phyloP scores from a whole-genome alignment of 2,888 invertebrate genomes.

The Kryphioiulus occultus region DNA sequence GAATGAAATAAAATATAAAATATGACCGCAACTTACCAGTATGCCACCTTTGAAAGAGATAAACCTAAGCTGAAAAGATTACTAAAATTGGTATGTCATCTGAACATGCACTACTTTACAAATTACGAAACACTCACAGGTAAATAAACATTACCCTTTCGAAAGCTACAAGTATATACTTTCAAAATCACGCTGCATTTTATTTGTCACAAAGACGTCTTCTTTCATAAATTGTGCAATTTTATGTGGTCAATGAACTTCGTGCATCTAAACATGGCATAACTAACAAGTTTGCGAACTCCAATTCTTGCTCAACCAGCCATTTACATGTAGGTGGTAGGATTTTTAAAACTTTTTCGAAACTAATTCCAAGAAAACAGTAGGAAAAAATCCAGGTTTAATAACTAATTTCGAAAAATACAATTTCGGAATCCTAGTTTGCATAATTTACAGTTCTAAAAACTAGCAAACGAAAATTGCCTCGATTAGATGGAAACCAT shows the following conservation, averaged over 20 bases:
- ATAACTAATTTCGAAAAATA: too few relatives aligned
- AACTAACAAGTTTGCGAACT: neutral
- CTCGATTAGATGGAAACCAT: neutral
- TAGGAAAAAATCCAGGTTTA: too few relatives aligned
- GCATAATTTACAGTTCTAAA: neutral
- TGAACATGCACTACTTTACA: too few relatives aligned
- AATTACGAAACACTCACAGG: neutral
- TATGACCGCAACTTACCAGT: too few relatives aligned
- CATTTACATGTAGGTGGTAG: too few relatives aligned
- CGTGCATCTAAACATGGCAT: neutral
- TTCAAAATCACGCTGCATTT: neutral
- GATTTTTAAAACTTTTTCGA: too few relatives aligned
- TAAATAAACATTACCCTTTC: neutral
- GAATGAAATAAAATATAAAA: too few relatives aligned
- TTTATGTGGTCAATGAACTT: neutral
- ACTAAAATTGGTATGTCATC: too few relatives aligned
- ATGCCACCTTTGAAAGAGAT: too few relatives aligned
- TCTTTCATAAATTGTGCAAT: neutral
- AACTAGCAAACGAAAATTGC: too few relatives aligned
- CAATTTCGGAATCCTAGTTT: neutral
- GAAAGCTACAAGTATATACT: neutral
- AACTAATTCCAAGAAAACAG: too few relatives aligned
- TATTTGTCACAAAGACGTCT: neutral
- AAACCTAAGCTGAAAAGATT: too few relatives aligned
- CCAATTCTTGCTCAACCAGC: neutral